phyloP scores from a whole-genome alignment of 2,113 vertebrate species.

The Enhydra lutris region DNA sequence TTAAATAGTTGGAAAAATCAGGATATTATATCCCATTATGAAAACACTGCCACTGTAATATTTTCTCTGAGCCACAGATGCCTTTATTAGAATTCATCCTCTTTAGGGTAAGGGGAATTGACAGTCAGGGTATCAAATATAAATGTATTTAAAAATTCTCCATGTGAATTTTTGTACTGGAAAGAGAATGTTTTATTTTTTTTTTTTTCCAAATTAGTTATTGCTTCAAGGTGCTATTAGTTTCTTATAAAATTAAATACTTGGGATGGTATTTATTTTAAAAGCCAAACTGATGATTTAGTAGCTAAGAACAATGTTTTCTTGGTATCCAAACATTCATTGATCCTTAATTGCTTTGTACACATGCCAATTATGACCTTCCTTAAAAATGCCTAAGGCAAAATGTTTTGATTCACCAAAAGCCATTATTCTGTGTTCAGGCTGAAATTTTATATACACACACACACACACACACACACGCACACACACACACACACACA shows the following conservation, averaged over 20 bases:
- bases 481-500: background rate
- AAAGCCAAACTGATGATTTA: background rate
- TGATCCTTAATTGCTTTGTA: conserved; percentile 18
- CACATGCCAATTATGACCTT: background rate
- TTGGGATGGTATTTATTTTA: background rate
- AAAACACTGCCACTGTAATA: background rate
- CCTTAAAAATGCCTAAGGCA: background rate
- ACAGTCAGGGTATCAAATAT: conserved; percentile 25
- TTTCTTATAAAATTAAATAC: conserved; percentile 12
- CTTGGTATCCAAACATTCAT: background rate
- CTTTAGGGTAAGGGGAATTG: conserved; percentile 20
- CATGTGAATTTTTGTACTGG: background rate
- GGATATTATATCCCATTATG: conserved; percentile 25
- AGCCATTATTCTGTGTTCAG: background rate
- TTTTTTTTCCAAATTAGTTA: background rate
- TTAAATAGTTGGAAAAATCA: conserved; percentile 52
- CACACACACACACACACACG: too few relatives aligned
- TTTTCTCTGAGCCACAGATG: background rate
- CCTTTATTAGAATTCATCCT: conserved; percentile 29
- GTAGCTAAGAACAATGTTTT: background rate
- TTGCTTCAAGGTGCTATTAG: background rate
- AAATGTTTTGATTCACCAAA: conserved; percentile 33
- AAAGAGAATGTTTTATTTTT: background rate
- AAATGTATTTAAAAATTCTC: conserved; percentile 41
- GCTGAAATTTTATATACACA: background rate